Percentiles rank a stretch among this genome's conserved stretches.
phyloP scores from a whole-genome alignment of 2,113 vertebrate species.

The Columbina picui region DNA sequence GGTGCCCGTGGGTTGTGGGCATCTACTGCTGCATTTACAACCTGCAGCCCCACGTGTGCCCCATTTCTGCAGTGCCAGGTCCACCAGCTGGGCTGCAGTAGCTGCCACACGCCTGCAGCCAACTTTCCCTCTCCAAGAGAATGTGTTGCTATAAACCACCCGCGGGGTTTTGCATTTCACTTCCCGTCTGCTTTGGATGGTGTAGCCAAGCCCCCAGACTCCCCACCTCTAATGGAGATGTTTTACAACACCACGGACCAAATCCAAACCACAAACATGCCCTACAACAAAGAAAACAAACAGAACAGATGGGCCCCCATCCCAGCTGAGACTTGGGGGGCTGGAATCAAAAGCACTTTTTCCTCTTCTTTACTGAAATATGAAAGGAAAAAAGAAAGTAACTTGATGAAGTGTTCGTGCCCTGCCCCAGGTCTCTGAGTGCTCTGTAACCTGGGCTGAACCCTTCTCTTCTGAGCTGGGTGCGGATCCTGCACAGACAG shows the following conservation, averaged over 20 bases:
- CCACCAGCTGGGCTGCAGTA: not conserved
- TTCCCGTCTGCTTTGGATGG: not conserved
- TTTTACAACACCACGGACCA: not conserved
- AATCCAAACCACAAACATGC: constrained; percentile 15
- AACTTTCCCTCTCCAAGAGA: not conserved
- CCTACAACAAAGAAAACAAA: not conserved
- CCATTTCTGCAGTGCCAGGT: not conserved
- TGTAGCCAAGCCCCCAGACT: constrained; percentile 24
- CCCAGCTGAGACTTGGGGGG: not conserved
- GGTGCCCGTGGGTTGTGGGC: not conserved
- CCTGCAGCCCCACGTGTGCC: not conserved
- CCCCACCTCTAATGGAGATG: not conserved
- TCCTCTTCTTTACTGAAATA: not conserved
- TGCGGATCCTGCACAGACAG: not conserved
- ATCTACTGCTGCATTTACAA: not conserved
- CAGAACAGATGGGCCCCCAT: not conserved
- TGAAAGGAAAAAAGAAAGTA: not conserved
- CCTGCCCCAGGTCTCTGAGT: not conserved
- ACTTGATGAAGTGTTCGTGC: not conserved
- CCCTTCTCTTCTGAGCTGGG: not conserved
- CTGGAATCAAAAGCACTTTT: not conserved
- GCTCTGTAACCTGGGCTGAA: not conserved
- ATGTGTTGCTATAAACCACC: not conserved
- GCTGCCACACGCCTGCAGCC: not conserved
- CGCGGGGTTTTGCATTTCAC: not conserved